These are phyloP conservation scores for Cynoglossus semilaevis DNA, from an alignment of 2,113 vertebrate genomes.

Conservation along the genomic window DNA sequence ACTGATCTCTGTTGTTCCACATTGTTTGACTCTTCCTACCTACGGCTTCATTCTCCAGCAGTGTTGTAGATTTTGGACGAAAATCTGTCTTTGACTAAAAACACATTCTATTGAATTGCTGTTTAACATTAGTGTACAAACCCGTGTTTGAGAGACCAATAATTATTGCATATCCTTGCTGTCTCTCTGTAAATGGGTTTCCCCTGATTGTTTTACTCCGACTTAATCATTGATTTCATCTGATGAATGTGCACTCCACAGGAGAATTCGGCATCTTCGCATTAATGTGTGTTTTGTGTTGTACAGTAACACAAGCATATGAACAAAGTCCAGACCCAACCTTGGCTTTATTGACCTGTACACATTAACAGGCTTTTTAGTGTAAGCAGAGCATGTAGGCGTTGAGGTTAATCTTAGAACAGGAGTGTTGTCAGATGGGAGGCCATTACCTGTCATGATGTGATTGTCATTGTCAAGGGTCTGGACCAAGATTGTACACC, in stretches of 20 bases:
- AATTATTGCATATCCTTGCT: too few species aligned
- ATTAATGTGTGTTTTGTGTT: slow-evolving; percentile 4
- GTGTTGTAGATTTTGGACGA: too few species aligned
- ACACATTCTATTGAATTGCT: too few species aligned
- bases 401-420: slow-evolving; percentile 10
- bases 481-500: background rate
- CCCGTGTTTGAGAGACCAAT: too few species aligned
- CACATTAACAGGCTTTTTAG: slow-evolving; percentile 48
- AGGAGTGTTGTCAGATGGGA: slow-evolving; percentile 3
- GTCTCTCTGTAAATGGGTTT: background rate
- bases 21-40: too few species aligned
- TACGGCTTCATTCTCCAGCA: too few species aligned
- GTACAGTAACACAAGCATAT: slow-evolving; percentile 1
- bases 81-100: too few species aligned
- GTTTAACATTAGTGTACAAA: too few species aligned
- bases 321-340: slow-evolving; percentile 48
- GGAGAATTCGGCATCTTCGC: background rate
- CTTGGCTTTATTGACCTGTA: slow-evolving; percentile 20
- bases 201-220: slow-evolving; percentile 2
- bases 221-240: too few species aligned
- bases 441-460: background rate
- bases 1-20: too few species aligned
- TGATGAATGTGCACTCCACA: too few species aligned
- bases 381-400: slow-evolving; percentile 11
- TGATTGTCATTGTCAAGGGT: background rate